Percentiles rank a stretch among this genome's conserved stretches.
Evolutionary conservation across 2,888 invertebrate genomes (phyloP).

Genomic region (Lissonota sp.): DNA sequence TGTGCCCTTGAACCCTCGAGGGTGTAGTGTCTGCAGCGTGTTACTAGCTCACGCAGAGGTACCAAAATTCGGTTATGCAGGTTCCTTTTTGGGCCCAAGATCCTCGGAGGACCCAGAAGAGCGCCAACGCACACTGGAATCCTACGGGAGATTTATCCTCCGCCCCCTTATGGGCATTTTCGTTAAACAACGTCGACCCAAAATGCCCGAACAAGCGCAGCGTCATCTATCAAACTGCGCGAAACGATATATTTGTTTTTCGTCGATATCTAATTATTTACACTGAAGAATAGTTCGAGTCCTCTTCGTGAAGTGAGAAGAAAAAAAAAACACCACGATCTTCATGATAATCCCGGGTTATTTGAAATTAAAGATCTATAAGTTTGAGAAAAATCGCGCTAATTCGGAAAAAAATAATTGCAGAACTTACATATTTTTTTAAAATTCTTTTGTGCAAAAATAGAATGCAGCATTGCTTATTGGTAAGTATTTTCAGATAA

Average conservation of each 20-base stretch:
- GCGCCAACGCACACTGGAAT: conserved; percentile 33
- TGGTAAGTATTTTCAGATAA: too few species aligned
- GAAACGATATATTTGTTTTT: conserved; percentile 83
- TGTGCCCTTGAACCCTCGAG: conserved; percentile 80
- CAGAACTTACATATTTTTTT: too few species aligned
- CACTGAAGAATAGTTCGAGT: conserved; percentile 69
- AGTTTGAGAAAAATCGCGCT: background rate
- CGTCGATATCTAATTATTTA: conserved; percentile 82
- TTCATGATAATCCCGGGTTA: background rate
- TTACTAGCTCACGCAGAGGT: conserved; percentile 72
- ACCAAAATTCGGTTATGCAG: conserved; percentile 52
- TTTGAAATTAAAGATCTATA: background rate
- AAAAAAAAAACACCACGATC: conserved; percentile 22
- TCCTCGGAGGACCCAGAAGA: conserved; percentile 29
- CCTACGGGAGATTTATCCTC: conserved; percentile 58
- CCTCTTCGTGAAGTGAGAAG: conserved; percentile 51
- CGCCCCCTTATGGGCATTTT: conserved; percentile 50
- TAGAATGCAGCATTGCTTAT: too few species aligned
- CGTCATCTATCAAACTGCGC: conserved; percentile 83
- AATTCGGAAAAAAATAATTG: too few species aligned
- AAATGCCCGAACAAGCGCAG: conserved; percentile 77
- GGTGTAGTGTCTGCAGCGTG: conserved; percentile 65
- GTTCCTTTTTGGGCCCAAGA: background rate
- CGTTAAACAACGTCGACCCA: conserved; percentile 65
- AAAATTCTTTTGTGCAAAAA: too few species aligned